Percentiles rank a stretch among this genome's conserved stretches.
Conservation (phyloP, 2,888 invertebrate species). For the Pheosia gnoma region DNA sequence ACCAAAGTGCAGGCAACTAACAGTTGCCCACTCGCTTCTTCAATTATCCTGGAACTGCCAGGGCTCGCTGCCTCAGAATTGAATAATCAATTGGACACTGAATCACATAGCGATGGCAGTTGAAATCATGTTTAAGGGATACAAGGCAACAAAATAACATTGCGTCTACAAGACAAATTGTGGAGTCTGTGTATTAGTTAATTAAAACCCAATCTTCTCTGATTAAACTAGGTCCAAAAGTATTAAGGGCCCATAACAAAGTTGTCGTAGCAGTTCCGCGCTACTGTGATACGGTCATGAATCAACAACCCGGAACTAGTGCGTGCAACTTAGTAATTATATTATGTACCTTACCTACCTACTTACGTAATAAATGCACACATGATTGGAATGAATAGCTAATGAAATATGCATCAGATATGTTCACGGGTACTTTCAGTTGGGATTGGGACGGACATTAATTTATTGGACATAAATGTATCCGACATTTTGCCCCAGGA, state of each 20-base stretch:
- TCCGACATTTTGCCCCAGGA: not conserved
- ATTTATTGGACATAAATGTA: not conserved
- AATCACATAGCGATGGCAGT: too few species aligned
- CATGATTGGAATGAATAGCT: slow-evolving; percentile 49
- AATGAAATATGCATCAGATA: slow-evolving; percentile 50
- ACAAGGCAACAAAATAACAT: too few species aligned
- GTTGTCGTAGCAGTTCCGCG: slow-evolving; percentile 10
- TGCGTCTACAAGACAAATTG: too few species aligned
- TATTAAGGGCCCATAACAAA: not conserved
- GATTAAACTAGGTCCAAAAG: too few species aligned
- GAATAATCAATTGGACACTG: too few species aligned
- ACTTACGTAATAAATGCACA: slow-evolving; percentile 43
- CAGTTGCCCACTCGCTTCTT: too few species aligned
- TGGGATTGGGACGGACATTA: slow-evolving; percentile 8
- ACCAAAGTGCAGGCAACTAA: too few species aligned
- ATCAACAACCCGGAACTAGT: slow-evolving; percentile 33
- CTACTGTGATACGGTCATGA: slow-evolving; percentile 17
- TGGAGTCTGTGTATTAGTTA: too few species aligned
- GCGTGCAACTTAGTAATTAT: slow-evolving; percentile 47
- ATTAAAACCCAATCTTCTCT: too few species aligned
- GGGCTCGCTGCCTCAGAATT: too few species aligned
- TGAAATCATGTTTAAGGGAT: too few species aligned
- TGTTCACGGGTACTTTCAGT: slow-evolving; percentile 34
- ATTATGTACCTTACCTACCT: slow-evolving; percentile 17
- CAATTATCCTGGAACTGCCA: too few species aligned